Conservation (phyloP, 2,888 invertebrate species). For the Blastobasis lacticolella region DNA sequence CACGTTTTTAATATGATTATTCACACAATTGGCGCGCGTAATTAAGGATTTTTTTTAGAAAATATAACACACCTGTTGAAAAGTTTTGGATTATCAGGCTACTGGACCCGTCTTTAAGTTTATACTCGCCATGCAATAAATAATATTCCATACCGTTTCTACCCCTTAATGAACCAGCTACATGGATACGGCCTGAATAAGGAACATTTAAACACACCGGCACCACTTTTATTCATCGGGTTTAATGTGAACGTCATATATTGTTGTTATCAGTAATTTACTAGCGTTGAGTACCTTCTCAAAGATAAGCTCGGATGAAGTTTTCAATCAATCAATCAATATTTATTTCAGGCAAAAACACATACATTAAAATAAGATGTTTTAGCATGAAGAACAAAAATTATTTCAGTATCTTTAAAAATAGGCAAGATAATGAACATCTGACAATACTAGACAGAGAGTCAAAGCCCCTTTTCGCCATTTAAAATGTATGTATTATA, state of each 20-base stretch:
- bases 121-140: conserved; percentile 4
- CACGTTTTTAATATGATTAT: too few relatives aligned
- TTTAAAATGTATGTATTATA: too few relatives aligned
- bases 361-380: too few relatives aligned
- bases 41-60: neutral
- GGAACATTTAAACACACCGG: neutral
- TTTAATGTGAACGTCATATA: neutral
- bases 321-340: too few relatives aligned
- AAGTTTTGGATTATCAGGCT: neutral
- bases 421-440: too few relatives aligned
- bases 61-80: neutral
- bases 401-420: too few relatives aligned
- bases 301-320: too few relatives aligned
- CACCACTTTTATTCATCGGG: neutral
- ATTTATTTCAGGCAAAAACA: too few relatives aligned
- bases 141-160: conserved; percentile 6
- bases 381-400: too few relatives aligned
- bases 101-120: conserved; percentile 1
- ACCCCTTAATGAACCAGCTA: conserved; percentile 3
- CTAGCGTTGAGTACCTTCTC: too few relatives aligned
- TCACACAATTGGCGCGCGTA: neutral
- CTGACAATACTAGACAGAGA: too few relatives aligned
- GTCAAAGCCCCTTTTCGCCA: too few relatives aligned
- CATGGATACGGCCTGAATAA: conserved; percentile 1
- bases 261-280: neutral